These are phyloP conservation scores for Automeris io DNA, from an alignment of 2,888 invertebrate genomes.

Conservation along the genomic window DNA sequence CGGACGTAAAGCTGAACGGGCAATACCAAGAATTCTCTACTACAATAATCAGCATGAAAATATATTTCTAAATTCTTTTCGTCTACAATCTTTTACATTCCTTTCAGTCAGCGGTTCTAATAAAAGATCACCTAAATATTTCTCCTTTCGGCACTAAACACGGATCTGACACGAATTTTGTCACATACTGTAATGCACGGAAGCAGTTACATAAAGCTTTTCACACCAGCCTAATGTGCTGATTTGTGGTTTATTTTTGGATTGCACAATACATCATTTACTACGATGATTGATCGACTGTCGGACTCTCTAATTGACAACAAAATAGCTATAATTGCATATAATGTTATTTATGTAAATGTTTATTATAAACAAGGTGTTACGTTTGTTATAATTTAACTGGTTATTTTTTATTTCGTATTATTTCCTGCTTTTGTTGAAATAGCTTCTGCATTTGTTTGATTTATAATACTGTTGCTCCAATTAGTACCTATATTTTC, in stretches of 20 bases:
- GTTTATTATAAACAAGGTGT: constrained; percentile 12
- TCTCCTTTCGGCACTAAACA: neutral
- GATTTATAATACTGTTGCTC: too few species aligned
- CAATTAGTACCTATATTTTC: too few species aligned
- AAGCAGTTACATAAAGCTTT: constrained; percentile 8
- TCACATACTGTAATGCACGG: constrained; percentile 2
- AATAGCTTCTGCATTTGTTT: too few species aligned
- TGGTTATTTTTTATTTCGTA: too few species aligned
- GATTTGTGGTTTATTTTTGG: constrained; percentile 24
- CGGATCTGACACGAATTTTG: neutral
- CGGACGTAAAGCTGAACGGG: neutral
- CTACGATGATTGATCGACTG: constrained; percentile 29
- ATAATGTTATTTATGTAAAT: constrained; percentile 9
- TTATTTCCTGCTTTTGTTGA: too few species aligned
- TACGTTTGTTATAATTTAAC: constrained; percentile 13
- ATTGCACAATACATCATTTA: constrained; percentile 53
- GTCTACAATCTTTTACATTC: constrained; percentile 1
- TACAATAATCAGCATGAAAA: neutral
- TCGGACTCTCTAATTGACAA: constrained; percentile 36
- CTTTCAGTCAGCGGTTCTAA: constrained; percentile 2
- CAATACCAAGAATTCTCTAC: neutral
- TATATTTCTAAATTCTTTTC: neutral
- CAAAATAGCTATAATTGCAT: constrained; percentile 18
- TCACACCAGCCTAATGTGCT: constrained; percentile 6
- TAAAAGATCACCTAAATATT: constrained; percentile 3